These are phyloP conservation scores for Megamerina dolium DNA, from an alignment of 2,888 invertebrate genomes.

Conservation along the genomic window DNA sequence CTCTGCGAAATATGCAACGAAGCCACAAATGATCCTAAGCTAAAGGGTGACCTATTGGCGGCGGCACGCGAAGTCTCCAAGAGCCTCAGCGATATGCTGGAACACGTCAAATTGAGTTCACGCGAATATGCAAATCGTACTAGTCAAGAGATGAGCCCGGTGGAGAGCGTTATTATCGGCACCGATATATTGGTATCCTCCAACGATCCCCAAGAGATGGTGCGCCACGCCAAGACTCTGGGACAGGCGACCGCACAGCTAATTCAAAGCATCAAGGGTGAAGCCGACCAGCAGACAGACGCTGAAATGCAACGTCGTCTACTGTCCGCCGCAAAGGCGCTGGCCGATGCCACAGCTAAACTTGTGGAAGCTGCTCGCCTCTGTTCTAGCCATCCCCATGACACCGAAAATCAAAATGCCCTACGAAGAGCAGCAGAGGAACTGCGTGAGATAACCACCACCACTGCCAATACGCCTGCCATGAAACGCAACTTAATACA, in stretches of 20 bases:
- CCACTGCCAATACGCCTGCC: conserved; percentile 72
- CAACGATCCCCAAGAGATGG: conserved; percentile 89
- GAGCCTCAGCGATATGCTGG: conserved; percentile 81
- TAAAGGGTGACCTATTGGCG: conserved; percentile 67
- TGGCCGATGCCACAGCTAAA: conserved; percentile 93
- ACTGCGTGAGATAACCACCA: conserved; percentile 81
- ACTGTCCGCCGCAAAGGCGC: conserved; percentile 87
- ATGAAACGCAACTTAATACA: conserved; percentile 67
- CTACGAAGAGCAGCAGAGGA: conserved; percentile 88
- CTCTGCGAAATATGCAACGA: conserved; percentile 78
- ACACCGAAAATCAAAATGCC: conserved; percentile 75
- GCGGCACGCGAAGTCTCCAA: conserved; percentile 86
- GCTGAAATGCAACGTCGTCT: conserved; percentile 84
- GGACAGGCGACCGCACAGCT: conserved; percentile 92
- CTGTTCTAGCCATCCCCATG: conserved; percentile 81
- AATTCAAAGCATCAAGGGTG: conserved; percentile 90
- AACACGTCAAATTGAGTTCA: conserved; percentile 75
- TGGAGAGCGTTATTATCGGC: conserved; percentile 84
- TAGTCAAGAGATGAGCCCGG: conserved; percentile 69
- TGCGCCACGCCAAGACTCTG: conserved; percentile 81
- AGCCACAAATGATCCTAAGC: conserved; percentile 60
- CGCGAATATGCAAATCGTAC: conserved; percentile 60
- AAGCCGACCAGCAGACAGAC: conserved; percentile 83
- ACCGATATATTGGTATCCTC: conserved; percentile 83
- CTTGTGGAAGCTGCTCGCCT: conserved; percentile 96